Evolutionary conservation across 2,888 invertebrate genomes (phyloP), one percentile per base, ranked within the genome.

Genomic region (Heteromurus nitidus): DNA sequence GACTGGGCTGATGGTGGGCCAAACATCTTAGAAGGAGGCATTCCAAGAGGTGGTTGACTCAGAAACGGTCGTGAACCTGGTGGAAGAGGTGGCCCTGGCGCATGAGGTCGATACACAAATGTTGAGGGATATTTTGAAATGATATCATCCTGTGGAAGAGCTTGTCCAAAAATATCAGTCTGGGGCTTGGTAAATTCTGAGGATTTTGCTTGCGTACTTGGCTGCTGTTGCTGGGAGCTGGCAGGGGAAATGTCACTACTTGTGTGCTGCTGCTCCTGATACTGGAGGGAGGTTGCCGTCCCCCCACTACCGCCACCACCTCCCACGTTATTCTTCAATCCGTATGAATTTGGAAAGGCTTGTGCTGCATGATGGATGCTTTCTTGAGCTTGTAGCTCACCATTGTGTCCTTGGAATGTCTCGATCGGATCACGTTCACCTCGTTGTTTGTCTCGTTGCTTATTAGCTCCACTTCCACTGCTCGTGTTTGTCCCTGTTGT

Each of bases 71-170:
- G 22, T 28, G 58, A 58, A 16, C 58, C 58, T 5, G 58, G 50
- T 50, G 68, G 24, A n/a, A 26, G 20, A 20, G 50, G 20, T 9
- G 72, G 72, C n/a, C 28, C 26, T 24, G 42, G 18, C 13, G 31
- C 18, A 3, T 36, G 58, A 1, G 76, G 67, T 44, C 47, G 36
- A 18, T 42, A 77, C 36, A 60, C 55, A 42, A 83, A 83, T 5
- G 75, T 83, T 50, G 74, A 65, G 64, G 83, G 83, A 55, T 83
- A 83, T 67, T 80, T 83, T 26, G 80, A 80, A 26, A 80, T 72
- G 47, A 83, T 31, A 20, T 83, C 79, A 69, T 73, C 79, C 50
- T 80, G 70, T 22, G 36, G 44, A 13, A 22, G 68, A 24, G 53
- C 11, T 9, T 47, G 47, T 20, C 68, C 42, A 60, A 44, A 76